Base-by-base conservation (phyloP, 2,113 vertebrate genomes). In the Sylvietta virens region DNA sequence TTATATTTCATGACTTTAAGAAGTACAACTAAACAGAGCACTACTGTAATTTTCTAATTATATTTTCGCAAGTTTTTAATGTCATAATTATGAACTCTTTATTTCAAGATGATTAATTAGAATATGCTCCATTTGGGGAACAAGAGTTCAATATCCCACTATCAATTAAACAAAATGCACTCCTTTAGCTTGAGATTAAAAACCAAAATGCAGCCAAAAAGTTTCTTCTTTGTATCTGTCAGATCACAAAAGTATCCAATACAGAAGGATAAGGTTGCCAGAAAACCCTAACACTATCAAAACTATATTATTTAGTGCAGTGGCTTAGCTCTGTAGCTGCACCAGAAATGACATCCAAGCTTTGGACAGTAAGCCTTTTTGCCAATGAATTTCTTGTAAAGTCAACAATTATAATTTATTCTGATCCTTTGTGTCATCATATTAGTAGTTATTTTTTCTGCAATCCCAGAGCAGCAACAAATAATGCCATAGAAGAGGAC, bases 391-490 rank as follows among this genome's bases (percentile, higher is more conserved):
- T 96, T 91, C 82, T 88, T 96, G 96, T 92, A 96, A 97, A 97
- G 77, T 96, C 92, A 96, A 96, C 92, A 97, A 96, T 91, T 91
- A 88, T 94, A 97, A 97, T 96, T 97, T 96, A 97, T 97, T 97
- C 96, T 96, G 91, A 95, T 97, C 97, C 95, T 97, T 94, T 97
- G 71, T 96, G 95, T 95, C 81, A 95, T 77, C 95, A 97, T 91
- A 97, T 94, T 96, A 96, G 90, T 97, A 96, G 88, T 95, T 98
- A 95, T 96, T 97, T 97, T 97, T 97, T 97, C 96, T 96, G 92
- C 95, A 97, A 96, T 97, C 96, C 92, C 95, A 95, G 96, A 95
- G 92, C 93, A 97, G 97, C 93, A 97, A 95, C 97, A 97, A 98
- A 98, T 98, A 98, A 96, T 50, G 74, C 82, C 82, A 96, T n/a